Evolutionary conservation across 2,113 vertebrate species (phyloP), one percentile per base, ranked within the genome.

Genomic region (Upupa epops): DNA sequence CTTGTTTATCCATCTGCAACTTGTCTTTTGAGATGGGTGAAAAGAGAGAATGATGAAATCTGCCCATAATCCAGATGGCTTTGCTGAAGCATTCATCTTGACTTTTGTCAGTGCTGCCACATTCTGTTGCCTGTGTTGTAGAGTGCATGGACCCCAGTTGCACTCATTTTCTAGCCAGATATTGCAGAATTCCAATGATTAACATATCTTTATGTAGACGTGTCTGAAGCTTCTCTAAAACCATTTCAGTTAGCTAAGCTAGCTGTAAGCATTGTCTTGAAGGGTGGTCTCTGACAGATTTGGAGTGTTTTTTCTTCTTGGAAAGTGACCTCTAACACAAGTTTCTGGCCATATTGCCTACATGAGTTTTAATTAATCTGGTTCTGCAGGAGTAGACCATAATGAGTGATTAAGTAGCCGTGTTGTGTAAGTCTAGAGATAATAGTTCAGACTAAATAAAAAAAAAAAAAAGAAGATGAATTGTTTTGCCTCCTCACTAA

Each of bases 31-130:
- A 65, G 56, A 18, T 1, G 34, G 51, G 7, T 18, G 28, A 21
- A 49, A 49, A 51, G 61, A 46, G 24, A n/a, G 8, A 40, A 17
- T n/a, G 42, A 26, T 0, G 0, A 12, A 36, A n/a, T 8, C 42
- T 72, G 31, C 17, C 42, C 42, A 45, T 45, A 45, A n/a, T n/a
- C 32, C 52, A 3, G 4, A 15, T 0, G 11, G 76, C 52, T 70
- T 59, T 70, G 46, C 69, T 63, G 49, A 64, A 63, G 56, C 29
- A 25, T 21, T 26, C 14, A 3, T 64, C 52, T 34, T 56, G 34
- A 40, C 49, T 82, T 68, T 22, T 21, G 19, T 24, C 65, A 51
- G 22, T 32, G 63, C 37, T 5, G 5, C 25, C 19, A 2, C 31
- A 1, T 25, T n/a, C 51, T 32, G 7, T 31, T 87, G 25, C 20